A percentile compares a stretch with the other conserved stretches of the same genome.
Evolutionary conservation across 64 coral and sea anemone genomes (phyloP).

Genomic region (Acropora tenuis): DNA sequence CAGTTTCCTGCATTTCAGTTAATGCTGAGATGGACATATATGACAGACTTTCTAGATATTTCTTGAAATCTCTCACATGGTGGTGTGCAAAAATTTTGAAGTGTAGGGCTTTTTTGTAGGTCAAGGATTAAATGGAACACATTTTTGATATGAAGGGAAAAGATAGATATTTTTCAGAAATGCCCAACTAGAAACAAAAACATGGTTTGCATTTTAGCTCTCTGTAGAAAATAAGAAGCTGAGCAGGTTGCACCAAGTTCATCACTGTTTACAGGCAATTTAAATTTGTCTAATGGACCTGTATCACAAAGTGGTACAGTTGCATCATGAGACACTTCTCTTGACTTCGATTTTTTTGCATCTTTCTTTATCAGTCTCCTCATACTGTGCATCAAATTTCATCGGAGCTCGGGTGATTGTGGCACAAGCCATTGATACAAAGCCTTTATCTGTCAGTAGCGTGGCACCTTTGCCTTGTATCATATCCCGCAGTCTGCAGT

Average conservation of each 20-base stretch:
- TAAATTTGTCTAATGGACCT: slow-evolving; percentile 28
- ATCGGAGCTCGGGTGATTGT: neutral
- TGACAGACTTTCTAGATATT: too few species aligned
- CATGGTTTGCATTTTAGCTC: neutral
- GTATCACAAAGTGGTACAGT: slow-evolving; percentile 16
- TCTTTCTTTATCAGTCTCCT: slow-evolving; percentile 53
- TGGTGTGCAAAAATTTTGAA: too few species aligned
- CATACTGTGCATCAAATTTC: slow-evolving; percentile 69
- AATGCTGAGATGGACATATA: too few species aligned
- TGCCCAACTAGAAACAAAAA: too few species aligned
- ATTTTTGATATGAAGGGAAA: too few species aligned
- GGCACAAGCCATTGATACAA: too few species aligned
- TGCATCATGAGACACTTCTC: slow-evolving; percentile 23
- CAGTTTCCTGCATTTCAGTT: too few species aligned
- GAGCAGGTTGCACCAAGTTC: neutral
- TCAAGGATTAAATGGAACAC: too few species aligned
- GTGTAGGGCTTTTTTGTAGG: too few species aligned
- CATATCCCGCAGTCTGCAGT: slow-evolving; percentile 61
- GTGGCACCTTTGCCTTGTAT: slow-evolving; percentile 61
- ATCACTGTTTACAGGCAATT: slow-evolving; percentile 7
- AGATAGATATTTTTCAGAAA: too few species aligned
- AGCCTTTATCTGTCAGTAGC: slow-evolving; percentile 36
- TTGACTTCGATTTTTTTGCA: neutral
- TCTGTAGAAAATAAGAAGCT: neutral
- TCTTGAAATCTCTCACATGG: too few species aligned